Evolutionary conservation across 2,113 vertebrate genomes (phyloP).

Genomic region (Solea solea): DNA sequence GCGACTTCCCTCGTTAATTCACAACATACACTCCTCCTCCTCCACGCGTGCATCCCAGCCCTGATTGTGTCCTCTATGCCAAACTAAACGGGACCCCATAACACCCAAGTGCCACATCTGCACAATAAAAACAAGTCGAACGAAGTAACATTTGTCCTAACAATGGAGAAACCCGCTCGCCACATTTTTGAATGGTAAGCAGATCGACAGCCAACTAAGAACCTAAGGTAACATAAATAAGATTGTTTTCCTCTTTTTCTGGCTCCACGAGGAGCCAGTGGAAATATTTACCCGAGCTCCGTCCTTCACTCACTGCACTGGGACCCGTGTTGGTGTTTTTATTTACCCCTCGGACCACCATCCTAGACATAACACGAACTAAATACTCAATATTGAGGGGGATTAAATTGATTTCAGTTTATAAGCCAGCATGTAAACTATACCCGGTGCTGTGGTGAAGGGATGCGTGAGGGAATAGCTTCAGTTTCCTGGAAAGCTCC

Average conservation of each 20-base stretch:
- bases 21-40: neutral
- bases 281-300: constrained; percentile 63
- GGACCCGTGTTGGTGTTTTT: constrained; percentile 56
- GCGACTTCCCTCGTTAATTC: constrained; percentile 8
- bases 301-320: constrained; percentile 33
- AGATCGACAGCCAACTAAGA: constrained; percentile 33
- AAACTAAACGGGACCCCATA: too few species aligned
- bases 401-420: constrained; percentile 39
- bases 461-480: constrained; percentile 16
- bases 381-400: constrained; percentile 34
- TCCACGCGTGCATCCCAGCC: neutral
- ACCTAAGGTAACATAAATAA: constrained; percentile 35
- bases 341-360: constrained; percentile 58
- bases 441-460: constrained; percentile 20
- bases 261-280: constrained; percentile 60
- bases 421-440: constrained; percentile 31
- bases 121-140: neutral
- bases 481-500: constrained; percentile 49
- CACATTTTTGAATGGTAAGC: constrained; percentile 17
- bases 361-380: constrained; percentile 37
- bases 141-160: neutral
- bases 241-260: constrained; percentile 35
- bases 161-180: neutral
- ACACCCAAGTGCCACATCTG: constrained; percentile 3
- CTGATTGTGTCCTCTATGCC: neutral